phyloP scores from a whole-genome alignment of 37 sponge, comb jelly and placozoan genomes.

The Tethya wilhelma region DNA sequence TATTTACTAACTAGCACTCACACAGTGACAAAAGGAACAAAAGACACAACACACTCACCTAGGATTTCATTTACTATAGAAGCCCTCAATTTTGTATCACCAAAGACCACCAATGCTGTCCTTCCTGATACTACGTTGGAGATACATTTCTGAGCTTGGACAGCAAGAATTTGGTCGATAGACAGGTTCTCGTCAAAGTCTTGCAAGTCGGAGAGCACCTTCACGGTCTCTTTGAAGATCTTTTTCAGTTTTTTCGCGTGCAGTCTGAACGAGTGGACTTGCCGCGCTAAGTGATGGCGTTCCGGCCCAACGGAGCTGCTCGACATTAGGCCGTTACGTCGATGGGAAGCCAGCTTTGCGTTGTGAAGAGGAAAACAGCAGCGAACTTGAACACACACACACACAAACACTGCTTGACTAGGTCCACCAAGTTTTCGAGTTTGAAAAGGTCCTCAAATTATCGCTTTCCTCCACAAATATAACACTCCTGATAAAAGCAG shows the following conservation, averaged over 20 bases:
- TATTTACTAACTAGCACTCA: background rate
- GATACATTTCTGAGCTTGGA: constrained; percentile 78
- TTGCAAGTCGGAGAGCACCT: constrained; percentile 80
- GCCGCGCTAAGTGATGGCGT: constrained; percentile 53
- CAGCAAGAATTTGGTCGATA: constrained; percentile 67
- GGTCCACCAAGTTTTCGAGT: too few relatives aligned
- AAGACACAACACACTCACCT: constrained; percentile 31
- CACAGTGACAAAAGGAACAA: background rate
- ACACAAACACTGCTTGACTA: too few relatives aligned
- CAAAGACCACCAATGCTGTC: constrained; percentile 83
- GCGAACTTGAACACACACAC: too few relatives aligned
- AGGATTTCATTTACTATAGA: constrained; percentile 81
- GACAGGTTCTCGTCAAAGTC: constrained; percentile 84
- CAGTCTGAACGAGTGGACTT: constrained; percentile 64
- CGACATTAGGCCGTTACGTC: constrained; percentile 6
- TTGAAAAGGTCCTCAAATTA: too few relatives aligned
- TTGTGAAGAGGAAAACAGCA: too few relatives aligned
- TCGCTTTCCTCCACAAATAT: too few relatives aligned
- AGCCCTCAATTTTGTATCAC: constrained; percentile 57
- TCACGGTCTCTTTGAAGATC: constrained; percentile 86
- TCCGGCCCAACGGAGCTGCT: constrained; percentile 52
- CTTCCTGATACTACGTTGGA: constrained; percentile 83
- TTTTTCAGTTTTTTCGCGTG: constrained; percentile 83
- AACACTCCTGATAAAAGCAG: too few relatives aligned
- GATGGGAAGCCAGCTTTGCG: constrained; percentile 5